A percentile compares a stretch with the other conserved stretches of the same genome.
These are phyloP conservation scores for Rhabdomys dilectus DNA, from an alignment of 2,113 vertebrate genomes.

Conservation along the genomic window DNA sequence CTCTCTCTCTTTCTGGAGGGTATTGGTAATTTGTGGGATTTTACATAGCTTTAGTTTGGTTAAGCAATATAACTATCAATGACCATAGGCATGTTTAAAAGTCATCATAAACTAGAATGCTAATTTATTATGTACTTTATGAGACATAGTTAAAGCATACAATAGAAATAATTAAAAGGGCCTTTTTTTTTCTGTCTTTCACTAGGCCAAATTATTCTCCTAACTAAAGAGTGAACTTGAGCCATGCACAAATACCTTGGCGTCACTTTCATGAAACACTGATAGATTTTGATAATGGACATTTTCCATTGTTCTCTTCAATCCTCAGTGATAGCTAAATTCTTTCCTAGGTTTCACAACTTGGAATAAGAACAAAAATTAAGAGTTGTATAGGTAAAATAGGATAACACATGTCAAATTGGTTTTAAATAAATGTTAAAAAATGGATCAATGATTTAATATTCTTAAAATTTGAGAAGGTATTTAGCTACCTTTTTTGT, in stretches of 20 bases:
- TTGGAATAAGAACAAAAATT: neutral
- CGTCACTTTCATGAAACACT: neutral
- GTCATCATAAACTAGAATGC: neutral
- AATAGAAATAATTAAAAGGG: neutral
- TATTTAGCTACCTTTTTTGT: neutral
- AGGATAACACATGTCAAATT: neutral
- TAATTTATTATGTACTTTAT: neutral
- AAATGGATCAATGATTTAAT: neutral
- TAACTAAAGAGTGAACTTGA: neutral
- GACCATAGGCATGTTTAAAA: neutral
- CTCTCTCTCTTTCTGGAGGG: neutral
- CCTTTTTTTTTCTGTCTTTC: neutral
- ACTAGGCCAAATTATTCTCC: neutral
- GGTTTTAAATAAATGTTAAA: neutral
- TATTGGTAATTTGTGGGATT: rapidly evolving
- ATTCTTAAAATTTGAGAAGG: neutral
- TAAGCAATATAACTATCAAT: neutral
- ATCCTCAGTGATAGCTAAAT: neutral
- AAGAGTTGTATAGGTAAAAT: neutral
- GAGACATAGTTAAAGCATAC: neutral
- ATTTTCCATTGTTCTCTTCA: slow-evolving; percentile 26
- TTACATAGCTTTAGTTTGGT: neutral
- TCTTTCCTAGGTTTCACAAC: neutral
- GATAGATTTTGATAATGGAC: neutral
- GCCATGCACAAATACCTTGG: neutral